phyloP scores from a whole-genome alignment of 2,888 invertebrate species.

The Petrophora chlorosata region DNA sequence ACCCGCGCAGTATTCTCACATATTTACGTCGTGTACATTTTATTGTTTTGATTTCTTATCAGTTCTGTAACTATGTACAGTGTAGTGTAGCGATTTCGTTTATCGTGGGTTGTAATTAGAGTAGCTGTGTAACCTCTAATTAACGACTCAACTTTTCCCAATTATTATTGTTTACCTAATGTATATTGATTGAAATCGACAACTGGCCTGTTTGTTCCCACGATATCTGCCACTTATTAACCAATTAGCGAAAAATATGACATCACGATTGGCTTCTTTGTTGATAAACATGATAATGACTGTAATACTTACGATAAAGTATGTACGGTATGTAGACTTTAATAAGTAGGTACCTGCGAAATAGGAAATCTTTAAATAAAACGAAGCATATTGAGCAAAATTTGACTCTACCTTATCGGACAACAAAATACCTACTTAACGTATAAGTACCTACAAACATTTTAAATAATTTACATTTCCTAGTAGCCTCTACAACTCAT shows the following conservation, averaged over 20 bases:
- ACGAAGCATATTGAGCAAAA: no score
- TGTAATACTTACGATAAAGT: no score
- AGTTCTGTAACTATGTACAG: slow-evolving; percentile 55
- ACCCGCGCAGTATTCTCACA: slow-evolving; percentile 54
- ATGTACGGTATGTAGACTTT: no score
- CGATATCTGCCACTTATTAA: slow-evolving; percentile 15
- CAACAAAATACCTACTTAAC: no score
- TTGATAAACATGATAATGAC: neutral
- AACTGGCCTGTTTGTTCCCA: slow-evolving; percentile 19
- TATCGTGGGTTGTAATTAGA: slow-evolving; percentile 58
- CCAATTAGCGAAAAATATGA: slow-evolving; percentile 9
- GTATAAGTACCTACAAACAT: no score
- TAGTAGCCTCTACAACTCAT: neutral
- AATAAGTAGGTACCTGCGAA: no score
- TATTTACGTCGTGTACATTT: slow-evolving; percentile 67
- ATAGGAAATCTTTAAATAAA: no score
- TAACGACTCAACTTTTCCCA: slow-evolving; percentile 37
- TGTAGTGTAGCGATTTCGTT: slow-evolving; percentile 40
- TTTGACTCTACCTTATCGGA: no score
- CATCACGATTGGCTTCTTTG: neutral
- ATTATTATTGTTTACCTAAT: no score
- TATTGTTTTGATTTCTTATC: slow-evolving; percentile 56
- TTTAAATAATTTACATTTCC: neutral
- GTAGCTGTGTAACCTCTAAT: slow-evolving; percentile 47
- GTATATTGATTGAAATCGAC: slow-evolving; percentile 11